A percentile compares a stretch with the other conserved stretches of the same genome.
phyloP scores from a whole-genome alignment of 1,140 invertebrate species.

The Scaptomyza pallida region DNA sequence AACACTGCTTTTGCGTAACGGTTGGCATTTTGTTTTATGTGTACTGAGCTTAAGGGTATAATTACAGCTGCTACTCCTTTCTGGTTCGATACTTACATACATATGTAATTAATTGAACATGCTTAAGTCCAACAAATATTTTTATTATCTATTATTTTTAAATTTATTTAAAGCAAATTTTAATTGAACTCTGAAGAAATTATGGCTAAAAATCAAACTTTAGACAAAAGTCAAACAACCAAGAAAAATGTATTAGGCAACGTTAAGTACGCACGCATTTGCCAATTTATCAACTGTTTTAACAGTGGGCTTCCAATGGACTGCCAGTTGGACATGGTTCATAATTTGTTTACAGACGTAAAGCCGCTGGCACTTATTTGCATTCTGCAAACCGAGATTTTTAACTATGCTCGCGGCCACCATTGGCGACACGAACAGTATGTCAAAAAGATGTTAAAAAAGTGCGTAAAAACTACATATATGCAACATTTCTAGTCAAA shows the following conservation, averaged over 20 bases:
- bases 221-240: neutral
- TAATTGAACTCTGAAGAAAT: too few species aligned
- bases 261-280: conserved; percentile 52
- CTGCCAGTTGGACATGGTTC: conserved; percentile 79
- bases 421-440: conserved; percentile 84
- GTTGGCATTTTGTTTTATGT: too few species aligned
- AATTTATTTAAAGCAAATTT: too few species aligned
- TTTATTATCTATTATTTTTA: too few species aligned
- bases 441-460: conserved; percentile 57
- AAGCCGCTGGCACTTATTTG: conserved; percentile 85
- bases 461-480: conserved; percentile 44
- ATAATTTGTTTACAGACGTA: conserved; percentile 79
- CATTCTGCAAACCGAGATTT: conserved; percentile 84
- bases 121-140: too few species aligned
- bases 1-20: too few species aligned
- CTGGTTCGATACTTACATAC: too few species aligned
- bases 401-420: conserved; percentile 78
- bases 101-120: too few species aligned
- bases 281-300: conserved; percentile 67
- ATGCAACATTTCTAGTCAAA: neutral
- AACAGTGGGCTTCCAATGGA: conserved; percentile 74
- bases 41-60: too few species aligned
- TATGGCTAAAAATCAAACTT: conserved; percentile 31
- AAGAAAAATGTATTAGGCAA: conserved; percentile 57
- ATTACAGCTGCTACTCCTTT: too few species aligned